phyloP scores from a whole-genome alignment of 2,888 invertebrate species.

The Thalpophila matura region DNA sequence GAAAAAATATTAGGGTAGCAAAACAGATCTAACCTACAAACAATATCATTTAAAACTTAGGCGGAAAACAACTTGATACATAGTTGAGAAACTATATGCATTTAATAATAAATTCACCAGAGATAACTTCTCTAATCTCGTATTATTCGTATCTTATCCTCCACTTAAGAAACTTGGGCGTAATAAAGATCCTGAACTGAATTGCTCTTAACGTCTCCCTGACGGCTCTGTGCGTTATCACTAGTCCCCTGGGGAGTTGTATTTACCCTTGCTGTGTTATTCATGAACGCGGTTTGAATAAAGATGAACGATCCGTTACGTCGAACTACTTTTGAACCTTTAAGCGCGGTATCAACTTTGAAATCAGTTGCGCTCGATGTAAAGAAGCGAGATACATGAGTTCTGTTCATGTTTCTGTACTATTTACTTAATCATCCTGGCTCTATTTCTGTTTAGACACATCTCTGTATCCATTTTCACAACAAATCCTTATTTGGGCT shows the following conservation, averaged over 20 bases:
- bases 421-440: constrained; percentile 44
- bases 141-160: constrained; percentile 77
- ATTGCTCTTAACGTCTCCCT: constrained; percentile 75
- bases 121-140: constrained; percentile 77
- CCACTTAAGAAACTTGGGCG: constrained; percentile 77
- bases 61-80: constrained; percentile 25
- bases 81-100: constrained; percentile 65
- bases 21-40: neutral
- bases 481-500: neutral
- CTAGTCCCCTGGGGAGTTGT: constrained; percentile 80
- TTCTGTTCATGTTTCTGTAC: constrained; percentile 28
- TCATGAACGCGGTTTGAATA: constrained; percentile 87
- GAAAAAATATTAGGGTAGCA: constrained; percentile 12
- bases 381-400: constrained; percentile 30
- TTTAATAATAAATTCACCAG: constrained; percentile 74
- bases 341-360: constrained; percentile 63
- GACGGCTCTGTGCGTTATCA: constrained; percentile 78
- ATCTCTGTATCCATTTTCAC: neutral
- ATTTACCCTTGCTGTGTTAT: constrained; percentile 85
- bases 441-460: constrained; percentile 3
- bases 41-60: constrained; percentile 5
- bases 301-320: constrained; percentile 81
- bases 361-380: constrained; percentile 44
- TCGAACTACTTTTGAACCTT: constrained; percentile 74
- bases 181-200: constrained; percentile 84